Percentiles rank a stretch among this genome's conserved stretches.
These are phyloP conservation scores for Siphamia tubifer DNA, from an alignment of 2,113 vertebrate species.

Conservation along the genomic window DNA sequence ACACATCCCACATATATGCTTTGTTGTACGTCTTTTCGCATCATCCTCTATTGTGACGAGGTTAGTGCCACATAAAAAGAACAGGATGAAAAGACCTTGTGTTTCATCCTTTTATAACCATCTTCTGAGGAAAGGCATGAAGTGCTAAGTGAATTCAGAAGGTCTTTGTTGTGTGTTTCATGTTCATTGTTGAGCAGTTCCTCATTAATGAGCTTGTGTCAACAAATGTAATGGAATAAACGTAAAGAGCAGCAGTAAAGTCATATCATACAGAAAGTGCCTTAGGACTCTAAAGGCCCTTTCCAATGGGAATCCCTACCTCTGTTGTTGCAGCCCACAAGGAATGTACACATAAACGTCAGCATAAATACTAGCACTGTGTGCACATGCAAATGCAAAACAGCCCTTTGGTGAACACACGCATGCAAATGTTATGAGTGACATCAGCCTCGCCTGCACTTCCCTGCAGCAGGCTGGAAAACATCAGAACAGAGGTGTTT, in stretches of 20 bases:
- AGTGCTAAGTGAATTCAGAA: conserved; percentile 55
- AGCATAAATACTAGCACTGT: neutral
- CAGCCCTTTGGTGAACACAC: conserved; percentile 25
- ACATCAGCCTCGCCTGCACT: neutral
- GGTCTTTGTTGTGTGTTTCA: conserved; percentile 53
- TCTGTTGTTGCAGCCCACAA: conserved; percentile 6
- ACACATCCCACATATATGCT: neutral
- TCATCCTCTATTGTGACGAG: conserved; percentile 24
- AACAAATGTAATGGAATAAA: conserved; percentile 11
- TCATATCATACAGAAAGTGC: conserved; percentile 20
- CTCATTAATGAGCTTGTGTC: conserved; percentile 42
- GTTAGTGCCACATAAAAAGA: conserved; percentile 26
- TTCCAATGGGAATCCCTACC: conserved; percentile 27
- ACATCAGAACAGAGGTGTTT: conserved; percentile 7
- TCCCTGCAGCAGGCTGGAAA: conserved; percentile 4
- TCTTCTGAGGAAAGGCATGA: conserved; percentile 47
- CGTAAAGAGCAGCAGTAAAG: neutral
- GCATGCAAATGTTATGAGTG: conserved; percentile 50
- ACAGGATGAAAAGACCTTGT: conserved; percentile 44
- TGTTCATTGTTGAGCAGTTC: conserved; percentile 32
- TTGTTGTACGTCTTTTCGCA: conserved; percentile 15
- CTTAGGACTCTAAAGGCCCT: conserved; percentile 10
- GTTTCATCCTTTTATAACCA: conserved; percentile 57
- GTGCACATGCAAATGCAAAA: conserved; percentile 54
- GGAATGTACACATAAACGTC: conserved; percentile 4